Evolutionary conservation across 2,113 vertebrate species (phyloP).

Genomic region (Odocoileus virginianus): DNA sequence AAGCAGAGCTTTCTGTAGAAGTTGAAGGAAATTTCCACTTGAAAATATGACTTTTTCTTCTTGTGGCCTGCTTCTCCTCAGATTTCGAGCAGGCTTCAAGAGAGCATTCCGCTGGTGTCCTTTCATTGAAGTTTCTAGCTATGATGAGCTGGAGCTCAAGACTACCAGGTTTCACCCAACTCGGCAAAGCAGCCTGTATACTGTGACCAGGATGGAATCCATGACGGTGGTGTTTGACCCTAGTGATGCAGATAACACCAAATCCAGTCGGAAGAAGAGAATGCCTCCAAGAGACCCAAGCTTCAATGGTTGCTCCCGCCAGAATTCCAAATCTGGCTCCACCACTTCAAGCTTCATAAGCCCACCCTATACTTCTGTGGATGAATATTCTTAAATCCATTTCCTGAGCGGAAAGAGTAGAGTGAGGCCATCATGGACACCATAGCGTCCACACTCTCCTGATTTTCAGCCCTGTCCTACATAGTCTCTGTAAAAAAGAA

Average conservation of each 20-base stretch:
- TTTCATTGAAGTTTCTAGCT: constrained; percentile 92
- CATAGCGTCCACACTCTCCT: neutral
- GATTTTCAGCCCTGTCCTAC: neutral
- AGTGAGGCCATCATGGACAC: neutral
- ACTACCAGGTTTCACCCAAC: constrained; percentile 87
- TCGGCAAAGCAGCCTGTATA: constrained; percentile 92
- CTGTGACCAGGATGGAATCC: constrained; percentile 93
- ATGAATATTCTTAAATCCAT: constrained; percentile 85
- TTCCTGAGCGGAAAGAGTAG: neutral
- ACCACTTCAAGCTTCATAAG: constrained; percentile 79
- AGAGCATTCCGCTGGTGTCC: constrained; percentile 95
- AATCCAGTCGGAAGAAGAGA: constrained; percentile 79
- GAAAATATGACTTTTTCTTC: neutral
- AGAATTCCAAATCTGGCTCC: constrained; percentile 75
- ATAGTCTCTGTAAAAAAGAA: neutral
- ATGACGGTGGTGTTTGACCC: constrained; percentile 85
- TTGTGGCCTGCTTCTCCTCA: constrained; percentile 63
- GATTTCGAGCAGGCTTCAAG: constrained; percentile 97
- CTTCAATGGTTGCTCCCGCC: constrained; percentile 69
- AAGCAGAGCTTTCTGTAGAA: neutral
- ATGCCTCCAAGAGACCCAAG: constrained; percentile 70
- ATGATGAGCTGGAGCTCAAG: constrained; percentile 91
- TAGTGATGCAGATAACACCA: constrained; percentile 72
- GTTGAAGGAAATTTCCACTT: neutral
- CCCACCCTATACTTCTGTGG: constrained; percentile 78